phyloP scores from a whole-genome alignment of 2,888 invertebrate species.

The Platerodrilus igneus region DNA sequence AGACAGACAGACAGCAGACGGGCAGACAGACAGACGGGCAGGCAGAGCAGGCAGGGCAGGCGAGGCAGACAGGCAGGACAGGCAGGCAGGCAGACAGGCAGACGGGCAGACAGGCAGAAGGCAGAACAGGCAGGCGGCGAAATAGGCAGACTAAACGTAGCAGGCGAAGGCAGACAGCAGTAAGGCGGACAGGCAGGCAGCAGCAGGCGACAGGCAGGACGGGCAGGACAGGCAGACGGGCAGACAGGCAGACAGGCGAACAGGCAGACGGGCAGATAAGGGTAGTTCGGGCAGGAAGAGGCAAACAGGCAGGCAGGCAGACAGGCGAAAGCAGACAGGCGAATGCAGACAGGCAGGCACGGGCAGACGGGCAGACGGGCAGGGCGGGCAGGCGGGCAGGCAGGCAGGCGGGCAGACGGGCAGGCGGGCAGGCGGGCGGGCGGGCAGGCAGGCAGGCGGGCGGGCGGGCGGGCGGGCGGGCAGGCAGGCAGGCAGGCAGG shows the following conservation, averaged over 20 bases:
- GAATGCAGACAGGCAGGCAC: not conserved
- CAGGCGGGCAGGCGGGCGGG: not conserved
- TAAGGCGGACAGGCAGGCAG: constrained; percentile 1
- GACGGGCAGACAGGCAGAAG: constrained; percentile 6
- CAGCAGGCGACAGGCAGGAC: not conserved
- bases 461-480: not conserved
- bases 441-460: constrained; percentile 1
- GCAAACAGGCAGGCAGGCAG: constrained; percentile 1
- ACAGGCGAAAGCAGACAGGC: not conserved
- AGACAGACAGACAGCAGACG: constrained; percentile 4
- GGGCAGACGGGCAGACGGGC: constrained; percentile 1
- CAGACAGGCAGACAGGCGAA: constrained; percentile 2
- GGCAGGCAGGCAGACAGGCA: constrained; percentile 7
- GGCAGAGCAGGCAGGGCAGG: not conserved
- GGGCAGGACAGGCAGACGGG: not conserved
- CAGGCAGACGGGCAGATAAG: constrained; percentile 1
- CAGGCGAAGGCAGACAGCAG: constrained; percentile 1
- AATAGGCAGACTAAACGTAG: not conserved
- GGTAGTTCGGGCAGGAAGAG: no score
- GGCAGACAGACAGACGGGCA: constrained; percentile 3
- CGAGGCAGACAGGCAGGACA: constrained; percentile 6
- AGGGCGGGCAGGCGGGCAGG: not conserved
- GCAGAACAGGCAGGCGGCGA: constrained; percentile 4
- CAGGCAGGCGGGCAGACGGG: constrained; percentile 1
- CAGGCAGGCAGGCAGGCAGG: constrained; percentile 1